Conservation (phyloP, 2,888 invertebrate species). For the Xylophagus ater region DNA sequence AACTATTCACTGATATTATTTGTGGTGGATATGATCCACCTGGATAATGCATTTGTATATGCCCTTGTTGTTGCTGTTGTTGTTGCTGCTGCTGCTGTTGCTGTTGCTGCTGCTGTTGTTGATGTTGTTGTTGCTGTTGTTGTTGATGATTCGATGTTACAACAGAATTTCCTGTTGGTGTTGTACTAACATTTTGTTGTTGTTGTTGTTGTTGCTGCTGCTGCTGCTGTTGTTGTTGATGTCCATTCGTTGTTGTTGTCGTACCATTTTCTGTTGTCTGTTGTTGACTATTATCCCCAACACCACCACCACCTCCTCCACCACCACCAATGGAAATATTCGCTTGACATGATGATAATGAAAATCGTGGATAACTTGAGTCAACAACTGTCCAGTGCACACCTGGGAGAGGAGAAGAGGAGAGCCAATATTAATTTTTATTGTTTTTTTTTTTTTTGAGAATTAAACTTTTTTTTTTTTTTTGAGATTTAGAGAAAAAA, state of each 20-base stretch:
- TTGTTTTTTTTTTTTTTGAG: constrained; percentile 4
- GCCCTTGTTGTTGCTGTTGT: constrained; percentile 24
- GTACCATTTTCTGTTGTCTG: constrained; percentile 12
- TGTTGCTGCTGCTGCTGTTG: constrained; percentile 18
- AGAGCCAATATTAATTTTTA: constrained; percentile 25
- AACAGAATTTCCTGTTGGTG: constrained; percentile 22
- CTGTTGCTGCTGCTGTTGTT: constrained; percentile 26
- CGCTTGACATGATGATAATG: constrained; percentile 53
- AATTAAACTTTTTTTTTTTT: constrained; percentile 7
- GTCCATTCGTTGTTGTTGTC: constrained; percentile 10
- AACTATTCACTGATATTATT: constrained; percentile 40
- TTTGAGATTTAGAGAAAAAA: background rate
- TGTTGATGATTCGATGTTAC: constrained; percentile 20
- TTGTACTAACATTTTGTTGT: constrained; percentile 22
- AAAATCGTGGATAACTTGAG: constrained; percentile 65
- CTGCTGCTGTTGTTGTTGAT: constrained; percentile 23
- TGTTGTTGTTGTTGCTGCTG: constrained; percentile 29
- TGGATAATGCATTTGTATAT: constrained; percentile 24
- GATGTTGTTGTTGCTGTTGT: constrained; percentile 23
- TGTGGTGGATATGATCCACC: constrained; percentile 34
- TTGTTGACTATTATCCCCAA: constrained; percentile 11
- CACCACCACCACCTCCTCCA: constrained; percentile 12
- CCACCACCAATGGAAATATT: constrained; percentile 39
- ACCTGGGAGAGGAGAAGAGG: constrained; percentile 60
- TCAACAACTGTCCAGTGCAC: constrained; percentile 79